Evolutionary conservation across 2,797 vertebrate species (phyloP), one percentile per base, ranked within the genome.

Genomic region (Bufotes viridis): DNA sequence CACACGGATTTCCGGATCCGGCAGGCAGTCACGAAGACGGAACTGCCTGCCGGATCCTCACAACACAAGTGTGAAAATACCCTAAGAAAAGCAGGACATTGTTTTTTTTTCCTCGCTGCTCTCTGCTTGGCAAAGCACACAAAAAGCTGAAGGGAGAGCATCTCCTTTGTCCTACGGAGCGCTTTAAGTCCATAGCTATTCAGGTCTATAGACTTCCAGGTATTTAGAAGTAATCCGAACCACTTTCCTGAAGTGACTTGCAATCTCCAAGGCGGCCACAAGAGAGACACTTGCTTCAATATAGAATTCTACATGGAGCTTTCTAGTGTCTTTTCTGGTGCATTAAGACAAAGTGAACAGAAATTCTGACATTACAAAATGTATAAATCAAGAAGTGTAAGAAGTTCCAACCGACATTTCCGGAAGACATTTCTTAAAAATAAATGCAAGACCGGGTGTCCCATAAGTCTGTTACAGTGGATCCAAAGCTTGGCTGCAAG

Each of bases 281-380:
- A 93, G 93, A 92, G 92, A 93, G 93, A 92, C 93, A 91, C 90
- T 82, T 85, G 91, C 42, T 89, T 14, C 55, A 0, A 42, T 2
- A 0, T 1, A 15, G 49, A 49, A 20, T 15, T 0, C 12, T 20
- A 49, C 61, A 17, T 17, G 0, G 22, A 18, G n/a, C 2, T 53
- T 24, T 55, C 24, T 72, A 34, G 24, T 1, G 14, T 63, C 22
- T 55, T 55, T 55, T 3, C 12, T 17, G 55, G 18, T 6, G 57
- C 0, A 53, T 51, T 8, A 5, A n/a, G 78, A 34, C 51, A 60
- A 34, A 60, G 17, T 22, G 22, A 82, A 8, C 22, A 65, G n/a
- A 65, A n/a, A 65, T 65, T 65, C n/a, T 1, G 17, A 8, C 0
- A 24, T 11, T 15, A 26, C 34, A 76, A 76, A 74, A 84, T 63